Evolutionary conservation across 2,888 invertebrate species (phyloP), one percentile per base, ranked within the genome.

Genomic region (Resseliella maxima): DNA sequence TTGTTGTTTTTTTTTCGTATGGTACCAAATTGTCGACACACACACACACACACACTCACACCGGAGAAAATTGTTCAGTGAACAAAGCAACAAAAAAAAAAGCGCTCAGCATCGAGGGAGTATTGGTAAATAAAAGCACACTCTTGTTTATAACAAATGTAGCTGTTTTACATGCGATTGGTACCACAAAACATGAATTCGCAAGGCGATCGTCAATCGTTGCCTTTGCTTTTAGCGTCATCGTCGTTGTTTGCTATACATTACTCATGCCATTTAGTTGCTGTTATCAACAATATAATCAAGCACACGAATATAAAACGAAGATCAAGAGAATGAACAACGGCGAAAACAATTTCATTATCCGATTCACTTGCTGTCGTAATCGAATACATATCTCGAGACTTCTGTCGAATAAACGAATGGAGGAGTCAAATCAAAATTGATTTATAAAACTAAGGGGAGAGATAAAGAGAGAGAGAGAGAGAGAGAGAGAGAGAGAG

Each of bases 121-220:
- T 72, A 31, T 10, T 3, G 24, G 12, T 41, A 41, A 41, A n/a
- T 24, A 2, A 59, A 10, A 12, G 31, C 31, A 72, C 72, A 35
- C 3, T 31, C 72, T 72, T 72, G 72, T 72, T n/a, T 72, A 72
- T 72, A 72, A 35, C 72, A 72, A 72, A 72, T 72, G 72, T 72
- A 35, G 5, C 15, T n/a, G 59, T 27, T 59, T 31, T 72, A 72
- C 72, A 72, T 72, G n/a, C 31, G 31, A 72, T n/a, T 72, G 31
- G 72, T 31, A 72, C 72, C 15, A 27, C 72, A 72, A 72, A 72
- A 72, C 72, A 72, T 72, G 2, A 35, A 72, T 72, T 72, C 31
- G 72, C 15, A 72, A 31, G 72, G 31, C 72, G 72, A 72, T 72
- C 72, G 72, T 72, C 72, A 72, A 3, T 27, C 59, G 59, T 18